Base-by-base conservation (phyloP, 2,797 vertebrate species). In the Agapornis canus region DNA sequence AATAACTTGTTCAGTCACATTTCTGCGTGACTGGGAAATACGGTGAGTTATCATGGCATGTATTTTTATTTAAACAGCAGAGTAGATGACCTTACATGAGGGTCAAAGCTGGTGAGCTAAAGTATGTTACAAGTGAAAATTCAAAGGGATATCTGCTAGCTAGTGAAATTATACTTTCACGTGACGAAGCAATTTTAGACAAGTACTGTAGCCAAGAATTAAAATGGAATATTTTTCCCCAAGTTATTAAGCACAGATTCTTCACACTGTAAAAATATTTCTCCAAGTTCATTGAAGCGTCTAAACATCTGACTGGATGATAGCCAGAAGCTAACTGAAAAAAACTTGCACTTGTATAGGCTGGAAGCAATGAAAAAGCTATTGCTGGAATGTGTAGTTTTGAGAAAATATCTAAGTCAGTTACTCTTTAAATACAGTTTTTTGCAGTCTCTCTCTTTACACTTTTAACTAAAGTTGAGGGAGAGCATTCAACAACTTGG, bases 1-100 rank as follows among this genome's bases (percentile, higher is more conserved):
- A 91, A 88, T 91, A 88, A 83, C 11, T 31, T 88, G 69, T 49
- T 86, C 42, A 12, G 39, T 90, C 63, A 48, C 54, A 32, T 79
- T 96, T 87, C 79, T 94, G 82, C 80, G 64, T 95, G 93, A 60
- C 37, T 80, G 49, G 43, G 94, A 37, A 43, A n/a, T 42, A 21
- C 59, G 48, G 39, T 54, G 65, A 71, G 40, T 82, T 95, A 84
- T 76, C 66, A 37, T 4, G 22, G 20, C 56, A 14, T 89, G 32
- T 76, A 61, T 78, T 94, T 93, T 92, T 89, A 82, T 90, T 95
- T 89, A 72, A 92, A 76, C 87, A 90, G 79, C 76, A 91, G 89
- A 76, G 57, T 32, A 65, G 43, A 10, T 63, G 72, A 87, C 66
- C 91, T 89, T 88, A 83, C 51, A 22, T 56, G 39, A 48, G 47